Percentiles rank a stretch among this genome's conserved stretches.
Evolutionary conservation across 2,888 invertebrate genomes (phyloP).

Genomic region (Amiota communis): DNA sequence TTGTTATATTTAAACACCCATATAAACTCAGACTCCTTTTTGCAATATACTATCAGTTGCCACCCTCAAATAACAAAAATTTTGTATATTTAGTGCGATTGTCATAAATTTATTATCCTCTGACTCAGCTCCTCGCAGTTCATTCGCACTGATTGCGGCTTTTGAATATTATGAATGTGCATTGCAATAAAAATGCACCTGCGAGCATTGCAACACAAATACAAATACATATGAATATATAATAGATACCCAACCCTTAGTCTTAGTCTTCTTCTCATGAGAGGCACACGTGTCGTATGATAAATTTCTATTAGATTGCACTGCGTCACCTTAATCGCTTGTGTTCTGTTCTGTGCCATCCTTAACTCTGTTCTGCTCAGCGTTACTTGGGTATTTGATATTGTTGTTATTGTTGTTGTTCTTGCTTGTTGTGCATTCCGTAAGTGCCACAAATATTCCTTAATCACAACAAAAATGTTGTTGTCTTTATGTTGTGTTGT

Average conservation of each 20-base stretch:
- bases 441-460: constrained; percentile 32
- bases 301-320: constrained; percentile 50
- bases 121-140: neutral
- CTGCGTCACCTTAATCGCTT: constrained; percentile 37
- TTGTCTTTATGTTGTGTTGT: constrained; percentile 18
- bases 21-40: constrained; percentile 42
- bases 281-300: constrained; percentile 49
- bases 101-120: constrained; percentile 62
- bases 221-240: no score
- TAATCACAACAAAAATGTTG: constrained; percentile 42
- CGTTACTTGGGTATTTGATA: neutral
- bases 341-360: neutral
- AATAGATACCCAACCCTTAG: no score
- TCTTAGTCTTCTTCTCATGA: neutral
- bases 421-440: constrained; percentile 5
- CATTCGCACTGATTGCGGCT: constrained; percentile 39
- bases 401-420: neutral
- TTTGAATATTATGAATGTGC: constrained; percentile 57
- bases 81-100: constrained; percentile 57
- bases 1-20: constrained; percentile 66
- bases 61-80: no score
- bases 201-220: constrained; percentile 27
- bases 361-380: neutral
- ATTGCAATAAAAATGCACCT: constrained; percentile 49
- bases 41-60: neutral